Conservation (phyloP, 2,888 invertebrate genomes). For the Falcaria lacertinaria region DNA sequence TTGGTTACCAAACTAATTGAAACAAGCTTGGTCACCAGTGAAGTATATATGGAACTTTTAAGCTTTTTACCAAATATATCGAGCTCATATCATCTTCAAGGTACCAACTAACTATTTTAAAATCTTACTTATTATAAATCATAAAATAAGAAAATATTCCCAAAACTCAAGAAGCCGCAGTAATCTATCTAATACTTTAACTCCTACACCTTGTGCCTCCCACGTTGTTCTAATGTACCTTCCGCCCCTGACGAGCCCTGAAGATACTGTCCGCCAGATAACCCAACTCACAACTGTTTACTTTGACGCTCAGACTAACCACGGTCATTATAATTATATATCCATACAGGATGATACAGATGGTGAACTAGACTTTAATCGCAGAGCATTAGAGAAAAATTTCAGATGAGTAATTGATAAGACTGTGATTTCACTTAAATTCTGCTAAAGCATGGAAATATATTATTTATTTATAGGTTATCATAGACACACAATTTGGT, state of each 20-base stretch:
- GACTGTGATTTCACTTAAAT: neutral
- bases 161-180: neutral
- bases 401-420: neutral
- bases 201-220: slow-evolving; percentile 14
- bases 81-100: no score
- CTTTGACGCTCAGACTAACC: slow-evolving; percentile 29
- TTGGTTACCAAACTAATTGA: no score
- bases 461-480: no score
- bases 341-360: slow-evolving; percentile 1
- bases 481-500: no score
- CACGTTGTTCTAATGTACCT: slow-evolving; percentile 17
- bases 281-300: slow-evolving; percentile 31
- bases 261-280: slow-evolving; percentile 42
- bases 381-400: neutral
- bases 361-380: slow-evolving; percentile 1
- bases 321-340: slow-evolving; percentile 17
- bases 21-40: no score
- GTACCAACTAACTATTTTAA: no score
- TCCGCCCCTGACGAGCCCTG: slow-evolving; percentile 40
- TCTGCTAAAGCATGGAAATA: no score
- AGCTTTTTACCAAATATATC: no score
- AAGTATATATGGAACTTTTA: no score
- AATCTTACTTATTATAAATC: neutral
- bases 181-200: slow-evolving; percentile 6
- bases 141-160: neutral